Base-by-base conservation (phyloP, 2,888 invertebrate genomes). In the Heliconius cydno region DNA sequence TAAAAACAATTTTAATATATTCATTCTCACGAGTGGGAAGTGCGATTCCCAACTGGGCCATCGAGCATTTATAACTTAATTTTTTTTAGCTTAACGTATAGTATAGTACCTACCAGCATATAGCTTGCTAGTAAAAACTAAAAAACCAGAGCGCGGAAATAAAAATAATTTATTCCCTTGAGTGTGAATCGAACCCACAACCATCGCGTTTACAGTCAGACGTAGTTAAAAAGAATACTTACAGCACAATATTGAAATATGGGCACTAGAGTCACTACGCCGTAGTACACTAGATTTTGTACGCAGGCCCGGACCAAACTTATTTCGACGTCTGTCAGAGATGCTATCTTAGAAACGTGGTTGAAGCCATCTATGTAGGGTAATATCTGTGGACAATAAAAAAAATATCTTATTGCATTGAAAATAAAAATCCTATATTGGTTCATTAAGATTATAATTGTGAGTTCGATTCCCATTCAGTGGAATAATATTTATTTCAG, bases 341-440 rank as follows among this genome's bases (percentile, higher is more conserved):
- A 96, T 0, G 98, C 97, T 82, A 98, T 98, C 88, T 97, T 96
- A 0, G 97, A 96, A 41, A 98, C 96, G 92, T 98, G 98, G 91
- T 97, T 97, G 87, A 97, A 97, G 0, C 98, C 98, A 92, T 98
- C 97, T 77, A 98, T 97, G 89, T 97, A 97, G 0, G 97, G 97
- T 9, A 98, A 92, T 81, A 97, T 96, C 97, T 97, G 92, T 70
- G 1, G 89, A 90, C 88, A 88, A 90, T 10, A 71, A 15, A 41
- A 15, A 19, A 19, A 13, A 0, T 6, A 13, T 28, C 28, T 28
- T 65, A 28, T 28, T 65, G 6, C 25, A 28, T 15, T 13, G 6
- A 13, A 52, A 52, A 52, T 19, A 52, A 6, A 19, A 6, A 19
- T 19, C 6, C 19, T 52, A 52, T 15, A 2, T 52, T 15, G 3